These are phyloP conservation scores for Periphyllus acericola DNA, from an alignment of 2,888 invertebrate species.

Conservation along the genomic window DNA sequence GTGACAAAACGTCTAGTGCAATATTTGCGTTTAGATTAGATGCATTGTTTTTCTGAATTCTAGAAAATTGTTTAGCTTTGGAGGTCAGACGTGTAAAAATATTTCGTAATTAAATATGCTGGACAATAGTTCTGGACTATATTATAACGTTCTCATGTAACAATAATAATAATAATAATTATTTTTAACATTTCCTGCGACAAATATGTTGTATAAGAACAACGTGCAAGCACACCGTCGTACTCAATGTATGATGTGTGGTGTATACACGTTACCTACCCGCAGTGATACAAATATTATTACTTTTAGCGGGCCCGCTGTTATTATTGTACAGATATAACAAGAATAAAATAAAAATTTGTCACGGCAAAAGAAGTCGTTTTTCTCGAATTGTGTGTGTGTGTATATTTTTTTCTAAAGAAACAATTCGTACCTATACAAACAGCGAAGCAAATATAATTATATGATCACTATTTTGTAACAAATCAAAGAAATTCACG, in stretches of 20 bases:
- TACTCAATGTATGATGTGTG: not conserved
- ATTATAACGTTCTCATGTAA: not conserved
- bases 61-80: constrained; percentile 6
- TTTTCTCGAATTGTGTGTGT: constrained; percentile 8
- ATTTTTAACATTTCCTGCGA: not conserved
- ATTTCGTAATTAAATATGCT: constrained; percentile 43
- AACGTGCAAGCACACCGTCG: not conserved
- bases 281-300: not conserved
- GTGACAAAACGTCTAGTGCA: constrained; percentile 56
- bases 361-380: constrained; percentile 46
- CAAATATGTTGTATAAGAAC: not conserved
- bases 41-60: constrained; percentile 38
- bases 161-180: constrained; percentile 3
- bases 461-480: constrained; percentile 53
- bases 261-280: not conserved
- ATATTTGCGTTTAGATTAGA: constrained; percentile 35
- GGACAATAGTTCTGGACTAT: constrained; percentile 38
- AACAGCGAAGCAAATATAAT: constrained; percentile 38
- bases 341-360: constrained; percentile 30
- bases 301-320: not conserved
- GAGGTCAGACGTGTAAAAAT: constrained; percentile 24
- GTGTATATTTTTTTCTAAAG: constrained; percentile 8
- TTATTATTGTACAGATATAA: constrained; percentile 13
- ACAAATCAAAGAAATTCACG: constrained; percentile 33
- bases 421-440: constrained; percentile 14